Conservation (phyloP, 1,140 invertebrate genomes). For the Drosophila simulans region DNA sequence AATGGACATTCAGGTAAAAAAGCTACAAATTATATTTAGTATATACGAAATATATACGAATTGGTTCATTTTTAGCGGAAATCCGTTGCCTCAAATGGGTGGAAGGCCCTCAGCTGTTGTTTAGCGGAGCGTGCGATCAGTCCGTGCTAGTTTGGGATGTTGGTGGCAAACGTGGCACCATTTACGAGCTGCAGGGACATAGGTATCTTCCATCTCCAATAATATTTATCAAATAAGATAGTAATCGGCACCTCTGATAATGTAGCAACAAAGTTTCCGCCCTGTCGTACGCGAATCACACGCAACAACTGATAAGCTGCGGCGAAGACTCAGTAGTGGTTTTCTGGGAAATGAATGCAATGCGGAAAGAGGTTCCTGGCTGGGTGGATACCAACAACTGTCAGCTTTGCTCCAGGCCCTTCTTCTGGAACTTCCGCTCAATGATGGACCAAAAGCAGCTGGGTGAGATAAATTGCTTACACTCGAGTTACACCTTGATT, state of each 20-base stretch:
- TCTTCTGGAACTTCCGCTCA: slow-evolving; percentile 99
- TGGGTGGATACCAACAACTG: slow-evolving; percentile 98
- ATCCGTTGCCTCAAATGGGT: slow-evolving; percentile 97
- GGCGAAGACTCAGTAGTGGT: slow-evolving; percentile 97
- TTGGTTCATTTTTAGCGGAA: slow-evolving; percentile 82
- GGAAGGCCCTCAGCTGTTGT: slow-evolving; percentile 92
- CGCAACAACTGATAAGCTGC: slow-evolving; percentile 94
- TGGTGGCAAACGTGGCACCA: slow-evolving; percentile 97
- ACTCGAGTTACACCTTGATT: not conserved
- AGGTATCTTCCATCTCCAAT: slow-evolving; percentile 86
- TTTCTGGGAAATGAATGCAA: slow-evolving; percentile 96
- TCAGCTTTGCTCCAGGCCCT: slow-evolving; percentile 96
- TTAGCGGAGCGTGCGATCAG: slow-evolving; percentile 98
- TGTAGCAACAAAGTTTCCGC: slow-evolving; percentile 90
- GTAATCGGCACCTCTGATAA: not conserved
- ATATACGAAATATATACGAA: not conserved
- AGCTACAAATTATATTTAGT: not conserved
- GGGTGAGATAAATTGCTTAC: slow-evolving; percentile 86
- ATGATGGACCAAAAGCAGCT: slow-evolving; percentile 99
- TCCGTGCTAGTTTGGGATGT: slow-evolving; percentile 99
- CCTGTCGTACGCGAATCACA: slow-evolving; percentile 91
- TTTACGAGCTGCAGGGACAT: slow-evolving; percentile 98
- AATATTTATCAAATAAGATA: not conserved
- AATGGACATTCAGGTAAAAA: slow-evolving; percentile 95
- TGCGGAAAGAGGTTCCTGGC: slow-evolving; percentile 95